phyloP scores from a whole-genome alignment of 1,140 invertebrate species.

The Ptiloglossa arizonensis region DNA sequence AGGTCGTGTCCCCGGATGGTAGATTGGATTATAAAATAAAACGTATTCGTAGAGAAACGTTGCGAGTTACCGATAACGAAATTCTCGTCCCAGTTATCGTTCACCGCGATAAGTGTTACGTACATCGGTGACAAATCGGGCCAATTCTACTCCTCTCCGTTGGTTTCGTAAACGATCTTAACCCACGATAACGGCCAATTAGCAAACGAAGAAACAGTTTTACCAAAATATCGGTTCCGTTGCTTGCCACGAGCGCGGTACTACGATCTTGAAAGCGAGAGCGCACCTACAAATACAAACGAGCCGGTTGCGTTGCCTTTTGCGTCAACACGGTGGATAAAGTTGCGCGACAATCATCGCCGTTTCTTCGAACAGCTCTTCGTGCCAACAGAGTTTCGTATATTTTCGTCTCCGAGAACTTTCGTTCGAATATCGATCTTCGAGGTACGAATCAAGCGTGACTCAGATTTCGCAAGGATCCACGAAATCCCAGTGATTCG shows the following conservation, averaged over 20 bases:
- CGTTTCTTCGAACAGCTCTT: too few relatives aligned
- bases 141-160: neutral
- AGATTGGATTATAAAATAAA: neutral
- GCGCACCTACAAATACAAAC: neutral
- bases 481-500: neutral
- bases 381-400: too few relatives aligned
- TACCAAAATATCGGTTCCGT: too few relatives aligned
- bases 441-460: too few relatives aligned
- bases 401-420: too few relatives aligned
- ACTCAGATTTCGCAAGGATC: neutral
- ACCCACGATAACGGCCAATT: neutral
- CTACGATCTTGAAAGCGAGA: slow-evolving; percentile 11
- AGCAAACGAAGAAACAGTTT: too few relatives aligned
- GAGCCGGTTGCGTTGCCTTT: too few relatives aligned
- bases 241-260: too few relatives aligned
- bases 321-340: too few relatives aligned
- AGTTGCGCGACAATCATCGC: too few relatives aligned
- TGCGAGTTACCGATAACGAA: neutral
- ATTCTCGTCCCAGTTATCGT: neutral
- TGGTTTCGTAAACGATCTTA: too few relatives aligned
- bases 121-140: neutral
- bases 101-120: neutral
- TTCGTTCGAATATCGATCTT: too few relatives aligned
- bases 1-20: neutral
- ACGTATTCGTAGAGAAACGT: neutral